phyloP scores from a whole-genome alignment of 1,140 invertebrate genomes.

The Drosophila elegans region DNA sequence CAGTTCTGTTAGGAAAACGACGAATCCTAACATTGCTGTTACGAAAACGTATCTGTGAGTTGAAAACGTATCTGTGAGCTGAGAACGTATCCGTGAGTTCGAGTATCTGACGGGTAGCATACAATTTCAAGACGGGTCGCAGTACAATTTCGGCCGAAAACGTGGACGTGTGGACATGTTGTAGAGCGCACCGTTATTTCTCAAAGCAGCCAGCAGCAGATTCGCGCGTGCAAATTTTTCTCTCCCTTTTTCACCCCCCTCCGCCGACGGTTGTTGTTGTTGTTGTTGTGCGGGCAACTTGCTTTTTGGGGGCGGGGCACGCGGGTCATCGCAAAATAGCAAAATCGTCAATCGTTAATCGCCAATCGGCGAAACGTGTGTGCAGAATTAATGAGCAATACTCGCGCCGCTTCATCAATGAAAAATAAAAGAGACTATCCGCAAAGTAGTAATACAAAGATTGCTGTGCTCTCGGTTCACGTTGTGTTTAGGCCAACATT shows the following conservation, averaged over 20 bases:
- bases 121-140: no score
- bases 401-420: conserved; percentile 59
- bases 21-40: no score
- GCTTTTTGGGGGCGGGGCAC: conserved; percentile 42
- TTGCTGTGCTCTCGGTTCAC: conserved; percentile 21
- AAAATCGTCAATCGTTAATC: conserved; percentile 17
- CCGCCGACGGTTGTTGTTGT: neutral
- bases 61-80: no score
- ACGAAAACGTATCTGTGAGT: no score
- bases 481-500: conserved; percentile 23
- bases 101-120: no score
- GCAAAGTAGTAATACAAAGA: conserved; percentile 23
- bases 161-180: conserved; percentile 56
- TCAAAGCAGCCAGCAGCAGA: conserved; percentile 13
- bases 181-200: conserved; percentile 35
- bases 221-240: conserved; percentile 47
- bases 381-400: conserved; percentile 58
- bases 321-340: conserved; percentile 30
- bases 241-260: neutral
- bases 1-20: no score
- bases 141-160: conserved; percentile 3
- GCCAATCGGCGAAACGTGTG: conserved; percentile 45
- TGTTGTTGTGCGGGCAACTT: conserved; percentile 37
- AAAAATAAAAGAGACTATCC: conserved; percentile 20
- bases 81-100: no score